Evolutionary conservation across 2,888 invertebrate genomes (phyloP), one percentile per base, ranked within the genome.

Genomic region (Cosmia pyralina): DNA sequence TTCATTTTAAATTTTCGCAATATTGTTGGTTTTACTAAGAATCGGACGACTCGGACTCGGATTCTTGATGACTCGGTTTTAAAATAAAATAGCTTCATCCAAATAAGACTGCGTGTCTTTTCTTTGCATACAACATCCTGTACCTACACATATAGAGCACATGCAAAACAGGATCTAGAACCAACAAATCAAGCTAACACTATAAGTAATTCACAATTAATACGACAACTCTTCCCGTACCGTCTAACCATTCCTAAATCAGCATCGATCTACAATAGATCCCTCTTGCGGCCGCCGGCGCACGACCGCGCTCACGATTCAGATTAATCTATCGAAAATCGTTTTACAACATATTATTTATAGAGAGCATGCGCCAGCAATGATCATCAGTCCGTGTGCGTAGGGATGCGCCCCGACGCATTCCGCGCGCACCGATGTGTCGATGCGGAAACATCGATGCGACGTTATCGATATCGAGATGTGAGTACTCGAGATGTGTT

Each of bases 341-440:
- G 96, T 96, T 96, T 96, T 96, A 96, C 96, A 96, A 96, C 95
- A 96, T 96, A 96, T 96, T 96, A 96, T 96, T 96, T 96, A 96
- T 96, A 96, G 96, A 94, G 95, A 93, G 95, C 95, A 95, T 96
- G 96, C 95, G 93, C 95, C 91, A 88, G 94, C 96, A 96, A 96
- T 96, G 96, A 96, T 95, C 96, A 96, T 96, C 96, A 94, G 95
- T 94, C 94, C 94, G 94, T 92, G 92, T 93, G 94, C 93, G 92
- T 94, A 95, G 95, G 91, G 95, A 93, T 93, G 95, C 85, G 92
- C 90, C 85, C 82, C 79, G 77, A 88, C 88, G 90, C 88, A 88
- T 89, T 85, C 88, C 83, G 79, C 86, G 87, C 87, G 79, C 76
- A 77, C 79, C 88, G 70, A 71, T 79, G 80, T 92, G 89, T 93